A percentile compares a stretch with the other conserved stretches of the same genome.
Evolutionary conservation across 2,113 vertebrate species (phyloP).

Genomic region (Odontesthes bonariensis): DNA sequence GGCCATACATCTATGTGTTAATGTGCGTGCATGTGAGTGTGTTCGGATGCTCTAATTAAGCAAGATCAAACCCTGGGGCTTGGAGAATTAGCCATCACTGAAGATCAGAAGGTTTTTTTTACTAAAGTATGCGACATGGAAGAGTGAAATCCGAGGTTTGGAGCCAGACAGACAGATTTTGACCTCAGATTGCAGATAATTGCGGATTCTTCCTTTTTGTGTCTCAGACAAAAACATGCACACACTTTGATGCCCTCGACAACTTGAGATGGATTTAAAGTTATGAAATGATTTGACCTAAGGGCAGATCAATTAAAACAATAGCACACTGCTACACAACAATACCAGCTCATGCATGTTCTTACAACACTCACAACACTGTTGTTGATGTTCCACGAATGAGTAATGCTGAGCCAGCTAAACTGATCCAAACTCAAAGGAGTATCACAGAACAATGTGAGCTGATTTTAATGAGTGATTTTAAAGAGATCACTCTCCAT

Average conservation of each 20-base stretch:
- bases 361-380: background rate
- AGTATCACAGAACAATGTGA: constrained; percentile 15
- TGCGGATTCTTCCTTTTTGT: constrained; percentile 40
- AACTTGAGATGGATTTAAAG: constrained; percentile 36
- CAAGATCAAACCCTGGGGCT: constrained; percentile 83
- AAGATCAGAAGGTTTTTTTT: constrained; percentile 62
- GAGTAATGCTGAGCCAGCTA: constrained; percentile 1
- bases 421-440: constrained; percentile 12
- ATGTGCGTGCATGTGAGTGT: constrained; percentile 18
- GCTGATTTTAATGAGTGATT: constrained; percentile 2
- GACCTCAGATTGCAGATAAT: constrained; percentile 62
- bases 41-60: constrained; percentile 86
- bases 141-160: constrained; percentile 61
- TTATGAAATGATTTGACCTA: constrained; percentile 27
- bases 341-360: background rate
- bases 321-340: constrained; percentile 3
- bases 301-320: constrained; percentile 20
- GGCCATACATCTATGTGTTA: constrained; percentile 15
- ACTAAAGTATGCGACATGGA: constrained; percentile 48
- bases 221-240: constrained; percentile 19
- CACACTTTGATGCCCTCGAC: constrained; percentile 29
- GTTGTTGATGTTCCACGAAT: constrained; percentile 7
- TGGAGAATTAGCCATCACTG: constrained; percentile 58
- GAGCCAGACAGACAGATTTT: constrained; percentile 67
- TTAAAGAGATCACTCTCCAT: background rate